Evolutionary conservation across 1,140 invertebrate species (phyloP).

Genomic region (Ectropis grisescens): DNA sequence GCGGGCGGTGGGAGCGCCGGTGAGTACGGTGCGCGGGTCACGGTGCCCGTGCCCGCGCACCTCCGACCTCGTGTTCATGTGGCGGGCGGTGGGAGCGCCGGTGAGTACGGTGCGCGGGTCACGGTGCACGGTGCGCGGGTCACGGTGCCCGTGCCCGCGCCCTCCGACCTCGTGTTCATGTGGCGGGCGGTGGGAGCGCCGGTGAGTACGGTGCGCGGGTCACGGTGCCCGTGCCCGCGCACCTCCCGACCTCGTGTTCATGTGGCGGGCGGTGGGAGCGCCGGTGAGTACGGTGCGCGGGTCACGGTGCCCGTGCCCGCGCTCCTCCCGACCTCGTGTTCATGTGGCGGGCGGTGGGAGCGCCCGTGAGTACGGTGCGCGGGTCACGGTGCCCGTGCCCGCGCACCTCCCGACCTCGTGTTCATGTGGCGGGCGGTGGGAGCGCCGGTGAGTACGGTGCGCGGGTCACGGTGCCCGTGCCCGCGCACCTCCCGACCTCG

Average conservation of each 20-base stretch:
- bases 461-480: too few relatives aligned
- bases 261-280: slow-evolving; percentile 84
- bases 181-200: slow-evolving; percentile 85
- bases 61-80: slow-evolving; percentile 89
- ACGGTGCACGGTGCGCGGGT: slow-evolving; percentile 85
- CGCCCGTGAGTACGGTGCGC: too few relatives aligned
- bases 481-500: too few relatives aligned
- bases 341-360: neutral
- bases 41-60: slow-evolving; percentile 78
- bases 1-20: slow-evolving; percentile 83
- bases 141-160: slow-evolving; percentile 81
- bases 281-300: slow-evolving; percentile 76
- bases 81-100: slow-evolving; percentile 83
- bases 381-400: too few relatives aligned
- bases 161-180: slow-evolving; percentile 88
- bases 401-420: too few relatives aligned
- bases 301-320: slow-evolving; percentile 75
- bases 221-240: slow-evolving; percentile 83
- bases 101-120: slow-evolving; percentile 72
- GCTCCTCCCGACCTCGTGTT: slow-evolving; percentile 71
- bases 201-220: slow-evolving; percentile 88
- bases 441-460: too few relatives aligned
- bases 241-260: slow-evolving; percentile 88
- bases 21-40: slow-evolving; percentile 67
- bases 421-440: too few relatives aligned